Conservation (phyloP, 2,113 vertebrate genomes). For the Martes martes region DNA sequence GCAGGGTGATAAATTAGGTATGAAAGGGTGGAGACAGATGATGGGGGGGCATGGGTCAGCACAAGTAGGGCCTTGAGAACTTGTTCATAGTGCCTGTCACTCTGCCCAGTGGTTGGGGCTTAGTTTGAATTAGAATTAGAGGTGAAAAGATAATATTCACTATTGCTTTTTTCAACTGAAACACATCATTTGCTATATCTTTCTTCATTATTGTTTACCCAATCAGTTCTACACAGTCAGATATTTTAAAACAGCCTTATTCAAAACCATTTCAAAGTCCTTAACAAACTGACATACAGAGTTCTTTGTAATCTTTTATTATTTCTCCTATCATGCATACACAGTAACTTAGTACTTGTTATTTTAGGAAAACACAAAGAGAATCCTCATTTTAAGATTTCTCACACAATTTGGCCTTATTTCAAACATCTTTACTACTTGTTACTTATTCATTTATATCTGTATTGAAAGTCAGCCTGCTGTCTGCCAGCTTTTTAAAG, state of each 20-base stretch:
- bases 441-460: neutral
- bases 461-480: neutral
- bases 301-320: too few relatives aligned
- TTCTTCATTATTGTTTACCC: neutral
- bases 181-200: neutral
- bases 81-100: too few relatives aligned
- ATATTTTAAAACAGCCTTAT: neutral
- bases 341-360: neutral
- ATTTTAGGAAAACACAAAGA: neutral
- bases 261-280: neutral
- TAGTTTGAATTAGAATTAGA: neutral
- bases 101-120: neutral
- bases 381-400: neutral
- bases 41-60: too few relatives aligned
- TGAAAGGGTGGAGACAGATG: neutral
- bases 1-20: neutral
- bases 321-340: neutral
- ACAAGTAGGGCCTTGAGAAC: neutral
- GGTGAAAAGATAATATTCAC: neutral
- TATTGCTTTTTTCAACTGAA: neutral
- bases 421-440: neutral
- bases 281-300: neutral
- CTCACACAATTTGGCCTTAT: neutral
- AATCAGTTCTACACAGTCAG: neutral
- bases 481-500: neutral